Base-by-base conservation (phyloP, 2,797 vertebrate genomes). In the Falco novaeseelandiae region DNA sequence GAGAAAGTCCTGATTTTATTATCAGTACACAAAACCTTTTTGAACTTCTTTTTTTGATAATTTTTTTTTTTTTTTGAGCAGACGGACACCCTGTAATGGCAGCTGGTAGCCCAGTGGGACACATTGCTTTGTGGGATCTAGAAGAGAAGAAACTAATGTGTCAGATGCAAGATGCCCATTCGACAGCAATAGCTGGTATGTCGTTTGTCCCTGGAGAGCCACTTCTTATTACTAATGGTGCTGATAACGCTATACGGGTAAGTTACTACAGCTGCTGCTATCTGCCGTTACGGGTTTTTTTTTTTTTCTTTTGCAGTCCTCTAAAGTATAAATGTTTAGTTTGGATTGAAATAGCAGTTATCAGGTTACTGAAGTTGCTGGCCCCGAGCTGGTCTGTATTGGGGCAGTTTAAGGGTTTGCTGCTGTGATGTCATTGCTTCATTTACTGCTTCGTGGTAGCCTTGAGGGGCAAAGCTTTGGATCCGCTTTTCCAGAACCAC, bases 121-220 rank as follows among this genome's bases (percentile, higher is more conserved):
- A 99, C 97, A 98, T 99, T 95, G 99, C 98, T 69, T 98, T 99
- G 77, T 99, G 99, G 99, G 99, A 99, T 96, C 97, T 99, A 65
- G 99, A 99, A 87, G 99, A 99, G 34, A 99, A 98, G 90, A 99
- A 99, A 92, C 93, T 99, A 46, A 96, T 99, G 55, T 98, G 98
- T 96, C 99, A 99, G 76, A 99, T 99, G 98, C 98, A 99, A 97
- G 97, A 98, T 63, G 98, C 98, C 65, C 99, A 99, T 97, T 98
- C 97, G 67, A 99, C 99, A 34, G 98, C 99, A 20, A 82, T 99
- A 59, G 99, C 99, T 8, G 99, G 98, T 5, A 98, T 99, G 82
- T 99, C 99, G 0, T 99, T 99, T 97, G 97, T 99, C 67, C 99
- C 99, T 14, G 98, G 98, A 79, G 99, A 99, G 79, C 99, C 99